phyloP scores from a whole-genome alignment of 2,888 invertebrate species.

The Rotaria sp. region DNA sequence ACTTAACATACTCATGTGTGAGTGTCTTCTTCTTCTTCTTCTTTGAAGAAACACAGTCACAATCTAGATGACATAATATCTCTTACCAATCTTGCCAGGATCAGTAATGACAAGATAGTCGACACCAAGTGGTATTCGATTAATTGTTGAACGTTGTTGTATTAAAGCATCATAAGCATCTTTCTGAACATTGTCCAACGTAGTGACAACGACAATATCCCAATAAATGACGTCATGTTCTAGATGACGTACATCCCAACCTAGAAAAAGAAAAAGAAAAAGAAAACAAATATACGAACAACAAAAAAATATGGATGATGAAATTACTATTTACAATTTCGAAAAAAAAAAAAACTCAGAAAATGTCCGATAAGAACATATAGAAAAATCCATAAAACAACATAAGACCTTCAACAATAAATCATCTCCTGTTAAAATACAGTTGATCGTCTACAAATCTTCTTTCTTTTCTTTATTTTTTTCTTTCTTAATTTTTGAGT shows the following conservation, averaged over 20 bases:
- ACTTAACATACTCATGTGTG: not conserved
- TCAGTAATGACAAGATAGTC: conserved; percentile 15
- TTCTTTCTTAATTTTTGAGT: not conserved
- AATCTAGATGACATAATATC: conserved; percentile 17
- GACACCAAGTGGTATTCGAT: conserved; percentile 25
- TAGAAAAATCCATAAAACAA: not conserved
- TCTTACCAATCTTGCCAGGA: conserved; percentile 21
- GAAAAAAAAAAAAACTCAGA: too few relatives aligned
- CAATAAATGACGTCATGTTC: not conserved
- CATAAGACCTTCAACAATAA: not conserved
- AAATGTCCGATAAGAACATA: not conserved
- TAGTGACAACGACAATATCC: conserved; percentile 3
- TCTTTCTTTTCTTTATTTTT: not conserved
- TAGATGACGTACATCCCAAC: conserved; percentile 2
- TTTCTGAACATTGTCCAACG: conserved; percentile 6
- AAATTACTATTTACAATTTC: not conserved
- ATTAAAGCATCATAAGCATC: conserved; percentile 17
- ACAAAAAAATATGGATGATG: not conserved
- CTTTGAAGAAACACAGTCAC: conserved; percentile 8
- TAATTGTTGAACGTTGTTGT: not conserved
- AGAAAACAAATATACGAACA: not conserved
- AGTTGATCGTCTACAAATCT: too few relatives aligned
- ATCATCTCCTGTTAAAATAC: not conserved
- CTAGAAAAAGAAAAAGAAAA: not conserved
- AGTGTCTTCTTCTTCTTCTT: conserved; percentile 18